These are phyloP conservation scores for Oceanodroma tethys DNA, from an alignment of 2,113 vertebrate species.

Conservation along the genomic window DNA sequence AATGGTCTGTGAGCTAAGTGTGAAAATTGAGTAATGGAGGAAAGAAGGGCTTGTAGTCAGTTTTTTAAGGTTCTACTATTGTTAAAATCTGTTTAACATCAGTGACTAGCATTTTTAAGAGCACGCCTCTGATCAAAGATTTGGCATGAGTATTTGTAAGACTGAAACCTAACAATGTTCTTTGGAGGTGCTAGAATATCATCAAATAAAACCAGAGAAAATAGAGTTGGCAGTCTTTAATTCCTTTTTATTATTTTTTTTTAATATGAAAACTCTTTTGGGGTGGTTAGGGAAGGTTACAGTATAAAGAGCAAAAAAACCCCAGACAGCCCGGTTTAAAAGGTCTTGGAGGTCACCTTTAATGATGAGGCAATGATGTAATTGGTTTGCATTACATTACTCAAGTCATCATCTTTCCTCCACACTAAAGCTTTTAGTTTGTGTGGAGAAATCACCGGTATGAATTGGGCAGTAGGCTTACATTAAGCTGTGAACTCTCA, in stretches of 20 bases:
- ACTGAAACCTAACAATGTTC: neutral
- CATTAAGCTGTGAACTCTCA: neutral
- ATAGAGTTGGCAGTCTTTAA: neutral
- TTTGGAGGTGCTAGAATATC: neutral
- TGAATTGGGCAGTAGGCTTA: neutral
- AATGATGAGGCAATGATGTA: constrained; percentile 30
- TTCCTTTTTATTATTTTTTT: neutral
- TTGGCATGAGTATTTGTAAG: neutral
- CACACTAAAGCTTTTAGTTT: neutral
- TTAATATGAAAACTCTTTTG: neutral
- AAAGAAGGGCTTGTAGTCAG: neutral
- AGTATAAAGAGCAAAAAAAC: neutral
- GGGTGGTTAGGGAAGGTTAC: neutral
- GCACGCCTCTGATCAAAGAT: neutral
- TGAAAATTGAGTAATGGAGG: constrained; percentile 33
- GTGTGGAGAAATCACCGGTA: neutral
- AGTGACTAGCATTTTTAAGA: neutral
- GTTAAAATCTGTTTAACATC: constrained; percentile 31
- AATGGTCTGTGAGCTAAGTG: constrained; percentile 47
- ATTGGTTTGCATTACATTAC: constrained; percentile 9
- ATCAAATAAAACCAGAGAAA: neutral
- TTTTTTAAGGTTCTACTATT: neutral
- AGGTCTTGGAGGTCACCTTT: constrained; percentile 22
- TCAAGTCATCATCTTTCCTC: neutral
- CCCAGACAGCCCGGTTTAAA: neutral